Conservation (phyloP, 2,888 invertebrate species). For the Agrotis segetum region DNA sequence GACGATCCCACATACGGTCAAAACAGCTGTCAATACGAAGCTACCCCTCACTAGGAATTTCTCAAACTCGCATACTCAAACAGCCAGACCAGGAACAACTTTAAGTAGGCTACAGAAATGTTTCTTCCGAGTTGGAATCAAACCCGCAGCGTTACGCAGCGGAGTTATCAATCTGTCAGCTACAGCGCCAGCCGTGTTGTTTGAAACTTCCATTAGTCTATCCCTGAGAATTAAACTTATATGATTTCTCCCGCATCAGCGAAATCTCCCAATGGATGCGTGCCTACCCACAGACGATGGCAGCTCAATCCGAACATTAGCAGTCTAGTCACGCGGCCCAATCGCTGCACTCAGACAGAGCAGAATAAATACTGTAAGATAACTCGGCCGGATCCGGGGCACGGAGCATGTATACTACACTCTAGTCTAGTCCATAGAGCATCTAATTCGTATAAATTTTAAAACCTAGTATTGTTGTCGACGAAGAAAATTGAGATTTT, state of each 20-base stretch:
- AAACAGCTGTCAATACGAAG: no score
- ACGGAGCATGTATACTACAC: slow-evolving; percentile 35
- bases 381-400: slow-evolving; percentile 54
- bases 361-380: slow-evolving; percentile 73
- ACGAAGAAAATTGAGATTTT: slow-evolving; percentile 8
- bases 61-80: no score
- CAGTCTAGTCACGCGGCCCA: slow-evolving; percentile 74
- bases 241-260: background rate
- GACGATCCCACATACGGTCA: no score
- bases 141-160: no score
- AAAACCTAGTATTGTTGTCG: slow-evolving; percentile 29
- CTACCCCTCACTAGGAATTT: no score
- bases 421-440: slow-evolving; percentile 20
- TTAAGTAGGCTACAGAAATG: no score
- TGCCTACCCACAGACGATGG: slow-evolving; percentile 49
- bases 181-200: no score
- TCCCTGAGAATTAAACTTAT: background rate
- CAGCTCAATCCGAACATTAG: slow-evolving; percentile 74
- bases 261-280: slow-evolving; percentile 44
- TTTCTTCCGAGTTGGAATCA: no score
- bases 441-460: slow-evolving; percentile 45
- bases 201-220: background rate
- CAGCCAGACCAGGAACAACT: no score
- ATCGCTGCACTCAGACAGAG: slow-evolving; percentile 72
- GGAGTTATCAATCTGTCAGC: no score